Conservation (phyloP, 2,888 invertebrate species). For the Chesias legatella region DNA sequence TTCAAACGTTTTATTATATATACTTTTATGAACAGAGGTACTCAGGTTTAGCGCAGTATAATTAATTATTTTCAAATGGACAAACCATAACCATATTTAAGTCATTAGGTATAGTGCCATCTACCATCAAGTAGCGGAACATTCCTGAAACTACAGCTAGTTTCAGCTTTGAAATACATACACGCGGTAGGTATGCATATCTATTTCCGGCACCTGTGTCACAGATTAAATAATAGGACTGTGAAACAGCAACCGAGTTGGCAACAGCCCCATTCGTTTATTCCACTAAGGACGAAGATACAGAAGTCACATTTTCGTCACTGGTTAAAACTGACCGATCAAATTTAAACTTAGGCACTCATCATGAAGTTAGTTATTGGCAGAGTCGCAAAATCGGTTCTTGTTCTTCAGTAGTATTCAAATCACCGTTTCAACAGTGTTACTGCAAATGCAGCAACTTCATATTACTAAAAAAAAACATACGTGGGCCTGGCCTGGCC, state of each 20-base stretch:
- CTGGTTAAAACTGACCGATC: slow-evolving; percentile 26
- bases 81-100: too few species aligned
- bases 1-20: too few species aligned
- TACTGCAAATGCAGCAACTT: too few species aligned
- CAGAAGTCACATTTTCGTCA: slow-evolving; percentile 42
- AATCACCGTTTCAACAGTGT: too few species aligned
- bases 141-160: slow-evolving; percentile 31
- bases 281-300: slow-evolving; percentile 63
- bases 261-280: slow-evolving; percentile 55
- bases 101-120: slow-evolving; percentile 50
- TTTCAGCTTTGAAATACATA: slow-evolving; percentile 25
- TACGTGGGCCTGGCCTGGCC: too few species aligned
- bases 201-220: slow-evolving; percentile 65
- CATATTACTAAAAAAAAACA: too few species aligned
- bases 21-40: too few species aligned
- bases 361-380: slow-evolving; percentile 5
- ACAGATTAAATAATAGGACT: slow-evolving; percentile 30
- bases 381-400: neutral
- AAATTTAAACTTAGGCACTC: slow-evolving; percentile 9
- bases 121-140: slow-evolving; percentile 57
- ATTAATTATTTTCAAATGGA: too few species aligned
- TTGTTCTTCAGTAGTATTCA: too few species aligned
- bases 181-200: slow-evolving; percentile 23
- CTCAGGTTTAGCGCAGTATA: too few species aligned
- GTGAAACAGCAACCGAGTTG: slow-evolving; percentile 45